Conservation (phyloP, 1,140 invertebrate genomes). For the Pomacea maculata region DNA sequence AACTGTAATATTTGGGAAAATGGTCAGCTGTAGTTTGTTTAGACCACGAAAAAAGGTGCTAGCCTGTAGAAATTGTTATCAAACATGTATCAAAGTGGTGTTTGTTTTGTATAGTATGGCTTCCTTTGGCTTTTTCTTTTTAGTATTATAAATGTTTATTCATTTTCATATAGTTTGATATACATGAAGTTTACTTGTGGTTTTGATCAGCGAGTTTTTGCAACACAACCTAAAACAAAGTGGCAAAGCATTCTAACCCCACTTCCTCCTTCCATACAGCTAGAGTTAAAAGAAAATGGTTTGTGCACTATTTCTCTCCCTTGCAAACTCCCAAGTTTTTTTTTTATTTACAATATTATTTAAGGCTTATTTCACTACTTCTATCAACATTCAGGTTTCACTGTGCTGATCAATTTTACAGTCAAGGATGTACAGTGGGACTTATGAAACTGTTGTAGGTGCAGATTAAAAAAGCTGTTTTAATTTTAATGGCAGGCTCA, state of each 20-base stretch:
- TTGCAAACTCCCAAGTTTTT: background rate
- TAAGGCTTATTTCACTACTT: background rate
- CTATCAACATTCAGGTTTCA: background rate
- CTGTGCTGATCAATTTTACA: background rate
- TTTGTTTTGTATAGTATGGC: no score
- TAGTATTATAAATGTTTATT: background rate
- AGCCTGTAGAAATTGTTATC: no score
- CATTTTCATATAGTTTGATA: background rate
- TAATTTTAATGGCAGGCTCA: conserved; percentile 56
- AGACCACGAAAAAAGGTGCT: no score
- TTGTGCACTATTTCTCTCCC: background rate
- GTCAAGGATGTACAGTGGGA: background rate
- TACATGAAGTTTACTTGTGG: background rate
- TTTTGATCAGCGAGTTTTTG: no score
- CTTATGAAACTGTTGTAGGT: background rate
- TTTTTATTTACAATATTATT: background rate
- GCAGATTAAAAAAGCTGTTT: background rate
- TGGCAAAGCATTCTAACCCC: no score
- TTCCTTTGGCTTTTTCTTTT: background rate
- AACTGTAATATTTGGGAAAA: no score
- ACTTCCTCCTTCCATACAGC: no score
- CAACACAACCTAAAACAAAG: no score
- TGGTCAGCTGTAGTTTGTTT: no score
- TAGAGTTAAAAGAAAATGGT: background rate
- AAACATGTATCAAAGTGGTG: no score